phyloP scores from a whole-genome alignment of 2,113 vertebrate genomes.

The Myxocyprinus asiaticus region DNA sequence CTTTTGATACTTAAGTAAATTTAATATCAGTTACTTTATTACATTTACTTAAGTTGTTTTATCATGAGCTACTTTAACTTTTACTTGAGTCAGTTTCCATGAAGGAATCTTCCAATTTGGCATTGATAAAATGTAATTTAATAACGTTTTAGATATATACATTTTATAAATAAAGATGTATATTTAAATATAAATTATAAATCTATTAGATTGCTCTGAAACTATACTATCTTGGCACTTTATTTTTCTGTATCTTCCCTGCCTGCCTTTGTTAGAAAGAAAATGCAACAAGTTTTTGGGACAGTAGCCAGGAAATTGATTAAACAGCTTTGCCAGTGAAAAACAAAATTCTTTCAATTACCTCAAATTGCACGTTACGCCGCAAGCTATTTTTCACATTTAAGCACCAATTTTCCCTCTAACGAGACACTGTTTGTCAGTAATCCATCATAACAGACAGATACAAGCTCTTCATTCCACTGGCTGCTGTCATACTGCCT shows the following conservation, averaged over 20 bases:
- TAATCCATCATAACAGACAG: constrained; percentile 9
- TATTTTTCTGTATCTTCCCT: not conserved
- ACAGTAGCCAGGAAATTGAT: not conserved
- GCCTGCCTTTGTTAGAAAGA: not conserved
- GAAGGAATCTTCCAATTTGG: too few relatives aligned
- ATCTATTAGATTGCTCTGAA: not conserved
- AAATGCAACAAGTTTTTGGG: not conserved
- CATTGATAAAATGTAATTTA: too few relatives aligned
- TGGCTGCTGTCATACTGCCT: not conserved
- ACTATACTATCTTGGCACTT: not conserved
- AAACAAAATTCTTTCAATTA: constrained; percentile 50
- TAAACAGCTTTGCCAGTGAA: not conserved
- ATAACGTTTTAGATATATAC: too few relatives aligned
- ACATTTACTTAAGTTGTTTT: too few relatives aligned
- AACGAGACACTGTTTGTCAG: constrained; percentile 6
- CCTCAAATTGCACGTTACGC: constrained; percentile 41
- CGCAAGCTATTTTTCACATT: constrained; percentile 35
- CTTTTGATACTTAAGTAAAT: too few relatives aligned
- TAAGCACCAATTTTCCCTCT: constrained; percentile 9
- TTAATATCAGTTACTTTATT: too few relatives aligned
- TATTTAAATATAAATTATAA: too few relatives aligned
- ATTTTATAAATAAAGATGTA: too few relatives aligned
- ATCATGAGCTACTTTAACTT: too few relatives aligned
- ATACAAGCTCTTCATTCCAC: not conserved
- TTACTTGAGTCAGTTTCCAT: too few relatives aligned